A percentile compares a stretch with the other conserved stretches of the same genome.
Evolutionary conservation across 2,797 vertebrate genomes (phyloP).

Genomic region (Pelobates cultripes): DNA sequence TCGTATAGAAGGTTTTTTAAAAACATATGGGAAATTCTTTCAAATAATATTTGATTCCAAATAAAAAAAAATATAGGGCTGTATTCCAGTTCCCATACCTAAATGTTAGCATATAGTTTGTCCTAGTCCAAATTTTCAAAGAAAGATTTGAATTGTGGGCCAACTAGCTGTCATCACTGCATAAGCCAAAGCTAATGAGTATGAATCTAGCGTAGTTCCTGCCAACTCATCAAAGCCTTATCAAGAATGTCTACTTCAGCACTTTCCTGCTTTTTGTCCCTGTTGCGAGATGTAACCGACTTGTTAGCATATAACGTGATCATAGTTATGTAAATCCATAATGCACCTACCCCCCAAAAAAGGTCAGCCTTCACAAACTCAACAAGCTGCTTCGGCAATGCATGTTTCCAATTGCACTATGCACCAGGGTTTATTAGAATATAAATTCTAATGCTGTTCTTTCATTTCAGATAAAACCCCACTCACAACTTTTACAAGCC

Average conservation of each 20-base stretch:
- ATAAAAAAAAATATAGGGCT: slow-evolving; percentile 10
- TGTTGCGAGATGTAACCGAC: slow-evolving; percentile 19
- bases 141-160: slow-evolving; percentile 48
- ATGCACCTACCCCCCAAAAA: too few relatives aligned
- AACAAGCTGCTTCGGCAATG: too few relatives aligned
- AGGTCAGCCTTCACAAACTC: too few relatives aligned
- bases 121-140: slow-evolving; percentile 45
- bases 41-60: background rate
- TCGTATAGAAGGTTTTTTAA: background rate
- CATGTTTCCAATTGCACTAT: too few relatives aligned
- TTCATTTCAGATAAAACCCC: too few relatives aligned
- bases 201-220: slow-evolving; percentile 45
- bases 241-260: slow-evolving; percentile 46
- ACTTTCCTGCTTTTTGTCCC: slow-evolving; percentile 23
- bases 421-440: too few relatives aligned
- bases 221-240: slow-evolving; percentile 57
- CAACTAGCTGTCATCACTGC: slow-evolving; percentile 60
- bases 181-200: slow-evolving; percentile 59
- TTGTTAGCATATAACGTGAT: slow-evolving; percentile 1
- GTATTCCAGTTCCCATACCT: slow-evolving; percentile 58
- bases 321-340: background rate
- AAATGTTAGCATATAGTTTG: slow-evolving; percentile 60
- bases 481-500: too few relatives aligned
- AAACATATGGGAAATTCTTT: slow-evolving; percentile 12
- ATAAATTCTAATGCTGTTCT: too few relatives aligned